phyloP scores from a whole-genome alignment of 1,140 invertebrate species.

The Plectrocnemia conspersa region DNA sequence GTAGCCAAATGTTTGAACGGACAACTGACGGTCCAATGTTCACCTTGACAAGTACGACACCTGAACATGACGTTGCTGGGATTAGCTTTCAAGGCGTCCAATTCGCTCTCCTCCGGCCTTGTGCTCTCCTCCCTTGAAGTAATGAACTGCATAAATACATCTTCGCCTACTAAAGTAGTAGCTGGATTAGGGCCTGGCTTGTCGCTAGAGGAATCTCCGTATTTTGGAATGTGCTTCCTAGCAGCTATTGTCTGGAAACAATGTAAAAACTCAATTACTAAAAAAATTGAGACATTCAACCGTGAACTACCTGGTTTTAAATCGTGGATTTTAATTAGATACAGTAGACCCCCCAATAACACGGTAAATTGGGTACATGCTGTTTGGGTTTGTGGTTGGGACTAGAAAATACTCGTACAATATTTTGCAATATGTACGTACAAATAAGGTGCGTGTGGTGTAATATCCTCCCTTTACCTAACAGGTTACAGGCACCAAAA shows the following conservation, averaged over 20 bases:
- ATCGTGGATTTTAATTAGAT: no score
- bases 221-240: slow-evolving; percentile 92
- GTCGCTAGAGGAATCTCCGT: slow-evolving; percentile 84
- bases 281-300: slow-evolving; percentile 6
- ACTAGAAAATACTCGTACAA: no score
- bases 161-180: slow-evolving; percentile 93
- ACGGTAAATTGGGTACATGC: no score
- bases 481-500: no score
- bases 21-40: slow-evolving; percentile 96
- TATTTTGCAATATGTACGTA: no score
- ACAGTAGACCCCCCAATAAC: no score
- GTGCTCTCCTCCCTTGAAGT: slow-evolving; percentile 81
- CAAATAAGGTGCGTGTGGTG: no score
- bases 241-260: slow-evolving; percentile 67
- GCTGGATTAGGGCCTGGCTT: slow-evolving; percentile 93
- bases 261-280: slow-evolving; percentile 3
- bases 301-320: no score
- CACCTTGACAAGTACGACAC: slow-evolving; percentile 91
- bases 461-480: no score
- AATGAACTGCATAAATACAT: slow-evolving; percentile 92
- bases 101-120: slow-evolving; percentile 77
- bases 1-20: slow-evolving; percentile 87
- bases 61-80: slow-evolving; percentile 74
- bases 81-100: slow-evolving; percentile 57
- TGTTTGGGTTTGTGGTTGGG: no score